Base-by-base conservation (phyloP, 2,113 vertebrate species). In the Polyodon spathula region DNA sequence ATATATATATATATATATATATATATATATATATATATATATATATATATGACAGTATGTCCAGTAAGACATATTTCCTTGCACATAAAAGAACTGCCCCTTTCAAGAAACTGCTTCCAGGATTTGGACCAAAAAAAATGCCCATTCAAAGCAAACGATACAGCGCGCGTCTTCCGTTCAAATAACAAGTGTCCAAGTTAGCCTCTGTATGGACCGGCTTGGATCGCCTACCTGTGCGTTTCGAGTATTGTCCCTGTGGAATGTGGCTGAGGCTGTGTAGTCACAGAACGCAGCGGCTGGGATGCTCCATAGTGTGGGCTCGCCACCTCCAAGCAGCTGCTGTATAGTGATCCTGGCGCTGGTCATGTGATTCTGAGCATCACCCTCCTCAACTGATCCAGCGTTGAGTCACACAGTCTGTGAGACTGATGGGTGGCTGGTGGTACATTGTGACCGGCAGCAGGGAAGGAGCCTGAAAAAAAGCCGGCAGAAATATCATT, bases 281-380 rank as follows among this genome's bases (percentile, higher is more conserved):
- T 60, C 64, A 65, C 4, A 40, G 3, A 27, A 17, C n/a, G 61
- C 55, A 2, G 61, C 14, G 42, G 58, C 5, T 9, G 27, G 4
- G 44, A 14, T 53, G 52, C 54, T 64, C 61, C 58, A 67, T 16
- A n/a, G 68, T 39, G 73, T 43, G 68, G 68, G 73, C 60, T n/a
- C 67, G 70, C 64, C 58, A 37, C 58, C 37, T 62, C 59, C 56
- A 51, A 71, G 68, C 56, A 56, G 63, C 71, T 54, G 64, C 62
- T 65, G 65, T 40, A 70, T 27, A 66, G 71, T 75, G 76, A 77
- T 72, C 72, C 73, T 71, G 56, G 0, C 57, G 39, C 8, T 1
- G 63, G 69, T 67, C 79, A 81, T 74, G 77, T 79, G 77, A 80
- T 71, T 51, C 53, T 6, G 53, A 63, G 68, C 69, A 61, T 71